A percentile compares a stretch with the other conserved stretches of the same genome.
phyloP scores from a whole-genome alignment of 2,113 vertebrate genomes.

The Plestiodon gilberti region DNA sequence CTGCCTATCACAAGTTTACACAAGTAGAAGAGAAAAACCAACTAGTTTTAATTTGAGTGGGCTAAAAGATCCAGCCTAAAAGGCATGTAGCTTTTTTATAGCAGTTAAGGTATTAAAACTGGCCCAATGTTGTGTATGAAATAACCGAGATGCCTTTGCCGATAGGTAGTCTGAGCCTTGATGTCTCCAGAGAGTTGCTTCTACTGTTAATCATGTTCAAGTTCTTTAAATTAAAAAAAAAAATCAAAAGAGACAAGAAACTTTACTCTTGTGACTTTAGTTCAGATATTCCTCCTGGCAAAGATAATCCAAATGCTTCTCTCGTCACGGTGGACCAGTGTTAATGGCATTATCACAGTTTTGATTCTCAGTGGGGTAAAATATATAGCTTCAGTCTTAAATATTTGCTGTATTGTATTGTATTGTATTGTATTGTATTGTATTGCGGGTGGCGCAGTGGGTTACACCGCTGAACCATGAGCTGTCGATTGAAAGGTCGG shows the following conservation, averaged over 20 bases:
- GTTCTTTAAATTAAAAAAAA: slow-evolving; percentile 19
- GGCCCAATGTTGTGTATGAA: slow-evolving; percentile 10
- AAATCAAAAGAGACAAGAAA: not conserved
- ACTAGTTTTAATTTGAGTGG: not conserved
- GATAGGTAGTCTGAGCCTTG: slow-evolving; percentile 18
- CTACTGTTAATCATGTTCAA: slow-evolving; percentile 2
- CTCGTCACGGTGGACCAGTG: not conserved
- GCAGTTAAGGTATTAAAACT: not conserved
- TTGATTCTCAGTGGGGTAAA: slow-evolving; percentile 41
- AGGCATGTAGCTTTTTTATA: not conserved
- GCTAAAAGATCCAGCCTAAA: not conserved
- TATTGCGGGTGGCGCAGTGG: too few species aligned
- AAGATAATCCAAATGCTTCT: slow-evolving; percentile 1
- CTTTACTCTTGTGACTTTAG: not conserved
- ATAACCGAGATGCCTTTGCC: slow-evolving; percentile 2
- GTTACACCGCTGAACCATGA: too few species aligned
- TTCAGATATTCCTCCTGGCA: not conserved
- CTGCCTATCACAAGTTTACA: not conserved
- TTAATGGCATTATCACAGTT: slow-evolving; percentile 50
- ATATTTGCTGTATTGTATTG: slow-evolving; percentile 50
- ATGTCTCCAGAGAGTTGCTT: slow-evolving; percentile 1
- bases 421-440: too few species aligned
- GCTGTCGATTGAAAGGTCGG: too few species aligned
- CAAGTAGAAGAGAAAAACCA: not conserved
- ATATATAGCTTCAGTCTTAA: slow-evolving; percentile 40